Conservation (phyloP, 2,888 invertebrate genomes). For the Heliconius erato region DNA sequence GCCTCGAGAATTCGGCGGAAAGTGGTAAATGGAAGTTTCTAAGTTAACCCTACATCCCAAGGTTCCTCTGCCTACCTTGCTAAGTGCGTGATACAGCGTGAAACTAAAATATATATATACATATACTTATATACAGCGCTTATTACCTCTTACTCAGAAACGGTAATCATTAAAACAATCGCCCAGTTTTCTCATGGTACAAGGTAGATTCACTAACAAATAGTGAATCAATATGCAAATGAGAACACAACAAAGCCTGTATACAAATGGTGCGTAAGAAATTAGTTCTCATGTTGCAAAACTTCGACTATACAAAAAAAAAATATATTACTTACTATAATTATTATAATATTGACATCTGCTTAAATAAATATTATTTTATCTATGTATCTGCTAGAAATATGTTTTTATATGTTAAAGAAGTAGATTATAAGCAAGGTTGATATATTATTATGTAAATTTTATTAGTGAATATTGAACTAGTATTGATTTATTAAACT, state of each 20-base stretch:
- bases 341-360: not conserved
- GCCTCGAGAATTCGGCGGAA: too few relatives aligned
- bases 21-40: too few relatives aligned
- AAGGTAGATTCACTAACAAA: slow-evolving; percentile 21
- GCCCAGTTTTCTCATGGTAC: slow-evolving; percentile 17
- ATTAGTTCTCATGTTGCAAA: slow-evolving; percentile 24
- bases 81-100: too few relatives aligned
- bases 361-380: not conserved
- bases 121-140: not conserved
- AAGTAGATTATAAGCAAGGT: not conserved
- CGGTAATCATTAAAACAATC: not conserved
- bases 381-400: not conserved
- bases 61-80: too few relatives aligned
- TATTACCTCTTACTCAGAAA: not conserved
- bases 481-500: not conserved
- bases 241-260: slow-evolving; percentile 18
- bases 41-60: too few relatives aligned
- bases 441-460: not conserved
- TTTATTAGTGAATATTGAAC: not conserved
- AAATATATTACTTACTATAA: not conserved
- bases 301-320: not conserved
- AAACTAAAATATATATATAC: too few relatives aligned
- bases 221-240: slow-evolving; percentile 34
- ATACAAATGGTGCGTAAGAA: slow-evolving; percentile 30
- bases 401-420: not conserved